Percentiles rank a stretch among this genome's conserved stretches.
These are phyloP conservation scores for Buphagus erythrorhynchus DNA, from an alignment of 2,797 vertebrate genomes.

Conservation along the genomic window DNA sequence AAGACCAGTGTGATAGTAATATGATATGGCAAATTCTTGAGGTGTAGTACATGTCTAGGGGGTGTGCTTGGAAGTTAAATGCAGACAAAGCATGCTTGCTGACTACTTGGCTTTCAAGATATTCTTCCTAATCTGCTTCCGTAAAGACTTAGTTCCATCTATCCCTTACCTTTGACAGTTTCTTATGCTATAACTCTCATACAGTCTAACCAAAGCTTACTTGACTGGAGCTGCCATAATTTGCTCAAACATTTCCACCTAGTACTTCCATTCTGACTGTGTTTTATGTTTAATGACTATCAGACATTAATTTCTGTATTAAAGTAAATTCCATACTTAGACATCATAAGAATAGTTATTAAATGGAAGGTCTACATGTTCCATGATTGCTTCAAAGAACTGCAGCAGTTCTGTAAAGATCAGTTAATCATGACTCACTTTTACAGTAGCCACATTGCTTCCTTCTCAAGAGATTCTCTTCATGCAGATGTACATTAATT, in stretches of 20 bases:
- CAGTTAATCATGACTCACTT: neutral
- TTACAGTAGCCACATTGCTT: neutral
- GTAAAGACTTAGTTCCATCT: neutral
- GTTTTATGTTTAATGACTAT: neutral
- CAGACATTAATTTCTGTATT: neutral
- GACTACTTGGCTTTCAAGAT: neutral
- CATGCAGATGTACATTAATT: neutral
- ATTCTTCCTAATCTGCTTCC: neutral
- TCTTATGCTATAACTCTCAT: neutral
- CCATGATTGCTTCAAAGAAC: neutral
- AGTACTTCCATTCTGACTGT: neutral
- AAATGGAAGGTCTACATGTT: neutral
- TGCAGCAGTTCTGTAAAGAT: neutral
- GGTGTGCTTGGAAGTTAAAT: neutral
- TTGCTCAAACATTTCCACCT: neutral
- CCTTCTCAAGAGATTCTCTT: neutral
- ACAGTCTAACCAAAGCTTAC: neutral
- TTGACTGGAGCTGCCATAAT: neutral
- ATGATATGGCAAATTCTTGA: neutral
- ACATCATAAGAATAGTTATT: neutral
- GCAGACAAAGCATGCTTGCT: neutral
- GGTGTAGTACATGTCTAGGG: neutral
- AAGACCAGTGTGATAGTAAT: neutral
- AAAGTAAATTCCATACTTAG: neutral
- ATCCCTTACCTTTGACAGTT: neutral